phyloP scores from a whole-genome alignment of 1,140 invertebrate species.

The Drosophila nigromelanica region DNA sequence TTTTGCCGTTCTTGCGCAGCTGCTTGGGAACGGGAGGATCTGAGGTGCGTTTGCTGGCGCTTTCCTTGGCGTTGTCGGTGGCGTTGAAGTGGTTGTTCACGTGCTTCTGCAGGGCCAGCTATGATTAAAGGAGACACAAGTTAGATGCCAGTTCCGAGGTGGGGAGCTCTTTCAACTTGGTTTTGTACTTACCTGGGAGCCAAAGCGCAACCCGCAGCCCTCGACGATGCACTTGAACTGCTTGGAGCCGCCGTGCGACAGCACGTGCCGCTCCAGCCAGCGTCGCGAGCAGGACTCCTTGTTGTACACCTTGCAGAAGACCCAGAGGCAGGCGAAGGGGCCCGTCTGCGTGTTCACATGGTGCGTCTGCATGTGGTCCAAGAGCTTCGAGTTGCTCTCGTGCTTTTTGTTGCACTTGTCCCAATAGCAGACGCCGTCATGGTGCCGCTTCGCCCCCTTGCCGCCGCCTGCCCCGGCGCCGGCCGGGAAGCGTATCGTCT shows the following conservation, averaged over 20 bases:
- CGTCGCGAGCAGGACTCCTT: slow-evolving; percentile 94
- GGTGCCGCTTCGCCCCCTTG: slow-evolving; percentile 84
- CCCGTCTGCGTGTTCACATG: slow-evolving; percentile 94
- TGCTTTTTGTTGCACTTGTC: slow-evolving; percentile 91
- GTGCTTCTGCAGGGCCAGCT: slow-evolving; percentile 94
- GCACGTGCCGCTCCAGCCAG: slow-evolving; percentile 96
- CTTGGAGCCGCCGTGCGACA: slow-evolving; percentile 96
- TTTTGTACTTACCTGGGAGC: slow-evolving; percentile 89
- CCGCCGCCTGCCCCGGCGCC: slow-evolving; percentile 67
- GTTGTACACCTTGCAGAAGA: slow-evolving; percentile 97
- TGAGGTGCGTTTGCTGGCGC: slow-evolving; percentile 86
- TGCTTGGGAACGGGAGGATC: slow-evolving; percentile 88
- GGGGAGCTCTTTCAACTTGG: neutral
- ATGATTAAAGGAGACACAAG: slow-evolving; percentile 52
- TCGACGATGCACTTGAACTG: slow-evolving; percentile 98
- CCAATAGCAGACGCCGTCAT: slow-evolving; percentile 91
- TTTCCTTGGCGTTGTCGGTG: slow-evolving; percentile 85
- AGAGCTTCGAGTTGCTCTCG: slow-evolving; percentile 90
- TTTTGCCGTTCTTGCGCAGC: slow-evolving; percentile 93
- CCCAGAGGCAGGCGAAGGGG: slow-evolving; percentile 95
- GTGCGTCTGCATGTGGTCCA: slow-evolving; percentile 95
- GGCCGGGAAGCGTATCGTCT: slow-evolving; percentile 91
- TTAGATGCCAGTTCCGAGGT: neutral
- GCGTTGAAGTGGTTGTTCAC: slow-evolving; percentile 96
- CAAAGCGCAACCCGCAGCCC: slow-evolving; percentile 95